These are phyloP conservation scores for Pyralis farinalis DNA, from an alignment of 2,888 invertebrate genomes.

Conservation along the genomic window DNA sequence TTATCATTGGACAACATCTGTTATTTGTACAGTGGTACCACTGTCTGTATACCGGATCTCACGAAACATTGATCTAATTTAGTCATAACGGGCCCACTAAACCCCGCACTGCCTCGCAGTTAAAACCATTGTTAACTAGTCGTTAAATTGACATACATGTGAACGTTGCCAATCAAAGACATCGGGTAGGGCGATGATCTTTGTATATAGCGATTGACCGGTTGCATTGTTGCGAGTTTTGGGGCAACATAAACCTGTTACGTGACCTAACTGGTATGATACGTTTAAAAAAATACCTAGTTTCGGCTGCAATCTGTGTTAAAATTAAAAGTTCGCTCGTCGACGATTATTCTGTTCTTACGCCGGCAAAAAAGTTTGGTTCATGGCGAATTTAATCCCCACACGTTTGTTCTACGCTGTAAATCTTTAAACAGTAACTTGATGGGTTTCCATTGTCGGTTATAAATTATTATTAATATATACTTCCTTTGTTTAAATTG, in stretches of 20 bases:
- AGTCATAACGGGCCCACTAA: slow-evolving; percentile 52
- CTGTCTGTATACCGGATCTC: slow-evolving; percentile 43
- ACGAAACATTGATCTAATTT: slow-evolving; percentile 50
- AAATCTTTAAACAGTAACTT: slow-evolving; percentile 4
- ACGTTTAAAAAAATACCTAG: slow-evolving; percentile 19
- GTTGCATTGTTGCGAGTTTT: slow-evolving; percentile 32
- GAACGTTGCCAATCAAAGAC: slow-evolving; percentile 43
- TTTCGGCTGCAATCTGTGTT: not conserved
- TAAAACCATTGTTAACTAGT: slow-evolving; percentile 23
- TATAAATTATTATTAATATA: slow-evolving; percentile 5
- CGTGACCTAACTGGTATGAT: slow-evolving; percentile 23
- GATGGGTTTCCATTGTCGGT: slow-evolving; percentile 5
- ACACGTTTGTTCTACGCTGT: not conserved
- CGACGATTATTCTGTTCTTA: not conserved
- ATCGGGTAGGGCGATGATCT: slow-evolving; percentile 37
- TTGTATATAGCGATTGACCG: slow-evolving; percentile 28
- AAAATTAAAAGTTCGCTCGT: not conserved
- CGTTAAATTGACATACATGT: slow-evolving; percentile 26
- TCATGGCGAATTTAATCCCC: not conserved
- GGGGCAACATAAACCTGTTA: slow-evolving; percentile 39
- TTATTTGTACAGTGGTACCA: slow-evolving; percentile 2
- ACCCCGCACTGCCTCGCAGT: slow-evolving; percentile 26
- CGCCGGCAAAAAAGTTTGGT: not conserved
- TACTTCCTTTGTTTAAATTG: not conserved
- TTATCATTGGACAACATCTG: slow-evolving; percentile 5